phyloP scores from a whole-genome alignment of 2,797 vertebrate genomes.

The Sebastes cheni region DNA sequence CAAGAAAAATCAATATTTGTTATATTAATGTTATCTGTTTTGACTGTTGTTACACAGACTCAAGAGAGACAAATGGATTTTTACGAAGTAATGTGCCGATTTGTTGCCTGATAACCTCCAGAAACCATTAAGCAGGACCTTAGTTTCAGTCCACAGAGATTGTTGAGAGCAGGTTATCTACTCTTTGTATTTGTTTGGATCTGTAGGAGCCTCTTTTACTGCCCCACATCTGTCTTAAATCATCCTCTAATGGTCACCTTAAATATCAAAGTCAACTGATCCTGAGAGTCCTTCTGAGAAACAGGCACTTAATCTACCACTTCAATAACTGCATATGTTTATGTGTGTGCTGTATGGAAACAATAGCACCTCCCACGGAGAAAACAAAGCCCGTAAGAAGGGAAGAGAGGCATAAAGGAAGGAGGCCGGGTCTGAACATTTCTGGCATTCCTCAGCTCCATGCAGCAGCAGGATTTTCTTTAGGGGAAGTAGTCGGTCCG shows the following conservation, averaged over 20 bases:
- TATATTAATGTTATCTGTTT: neutral
- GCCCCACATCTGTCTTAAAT: conserved; percentile 47
- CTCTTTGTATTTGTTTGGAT: conserved; percentile 43
- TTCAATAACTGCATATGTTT: conserved; percentile 7
- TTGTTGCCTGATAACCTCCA: neutral
- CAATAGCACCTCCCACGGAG: conserved; percentile 38
- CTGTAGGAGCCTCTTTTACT: conserved; percentile 14
- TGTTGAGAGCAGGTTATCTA: conserved; percentile 33
- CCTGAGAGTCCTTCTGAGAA: conserved; percentile 35
- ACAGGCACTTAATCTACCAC: conserved; percentile 28
- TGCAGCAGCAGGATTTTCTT: conserved; percentile 66
- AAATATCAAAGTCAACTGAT: conserved; percentile 38
- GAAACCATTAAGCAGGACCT: conserved; percentile 25
- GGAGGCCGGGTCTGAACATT: conserved; percentile 59
- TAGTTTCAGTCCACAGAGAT: neutral
- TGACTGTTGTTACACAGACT: neutral
- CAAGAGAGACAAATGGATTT: conserved; percentile 29
- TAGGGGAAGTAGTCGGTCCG: conserved; percentile 49
- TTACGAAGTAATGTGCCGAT: neutral
- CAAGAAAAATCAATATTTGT: conserved; percentile 3
- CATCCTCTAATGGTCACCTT: conserved; percentile 36
- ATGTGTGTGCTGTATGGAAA: conserved; percentile 8
- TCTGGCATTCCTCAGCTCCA: conserved; percentile 67
- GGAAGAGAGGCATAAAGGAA: conserved; percentile 33
- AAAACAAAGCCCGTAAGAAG: conserved; percentile 29